Base-by-base conservation (phyloP, 2,113 vertebrate genomes). In the Syrmaticus mikado region DNA sequence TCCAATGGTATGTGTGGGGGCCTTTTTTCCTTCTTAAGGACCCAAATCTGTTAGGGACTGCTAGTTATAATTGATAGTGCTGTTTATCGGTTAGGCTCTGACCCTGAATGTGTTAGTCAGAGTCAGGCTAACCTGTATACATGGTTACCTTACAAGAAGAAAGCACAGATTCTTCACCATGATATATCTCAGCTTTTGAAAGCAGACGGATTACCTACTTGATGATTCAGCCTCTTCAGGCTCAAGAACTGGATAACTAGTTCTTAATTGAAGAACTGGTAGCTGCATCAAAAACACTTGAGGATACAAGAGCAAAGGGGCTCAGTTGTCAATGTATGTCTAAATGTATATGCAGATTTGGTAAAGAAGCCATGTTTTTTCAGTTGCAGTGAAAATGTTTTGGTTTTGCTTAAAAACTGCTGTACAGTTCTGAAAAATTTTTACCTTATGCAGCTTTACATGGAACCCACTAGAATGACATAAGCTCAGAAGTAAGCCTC, bases 1-100 rank as follows among this genome's bases (percentile, higher is more conserved):
- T 28, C 95, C 96, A 92, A 97, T 85, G 94, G 96, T 98, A 98
- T 92, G 98, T 98, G 67, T 91, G 95, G 84, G 86, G 77, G 93
- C 86, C 88, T 96, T 92, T 81, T 67, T 88, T 93, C 86, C 78
- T 95, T 95, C 67, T 78, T 93, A 88, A 88, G 92, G 92, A 88
- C 95, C 90, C 82, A 60, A 75, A 73, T 74, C 78, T 93, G 58
- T 30, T 34, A 94, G 76, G 79, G 77, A 46, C 82, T 90, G 43
- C 58, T 78, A 82, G 74, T 36, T 71, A 52, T 55, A 94, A 73
- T 24, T 90, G 82, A 19, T 67, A 67, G 68, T 77, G 76, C 68
- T 77, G 60, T 87, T 92, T 84, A 60, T 82, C 60, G 82, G 25
- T 16, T 58, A 53, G 85, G 24, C 40, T 93, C 55, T 87, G 81